Evolutionary conservation across 2,888 invertebrate genomes (phyloP), one percentile per base, ranked within the genome.

Genomic region (Sphinx pinastri): DNA sequence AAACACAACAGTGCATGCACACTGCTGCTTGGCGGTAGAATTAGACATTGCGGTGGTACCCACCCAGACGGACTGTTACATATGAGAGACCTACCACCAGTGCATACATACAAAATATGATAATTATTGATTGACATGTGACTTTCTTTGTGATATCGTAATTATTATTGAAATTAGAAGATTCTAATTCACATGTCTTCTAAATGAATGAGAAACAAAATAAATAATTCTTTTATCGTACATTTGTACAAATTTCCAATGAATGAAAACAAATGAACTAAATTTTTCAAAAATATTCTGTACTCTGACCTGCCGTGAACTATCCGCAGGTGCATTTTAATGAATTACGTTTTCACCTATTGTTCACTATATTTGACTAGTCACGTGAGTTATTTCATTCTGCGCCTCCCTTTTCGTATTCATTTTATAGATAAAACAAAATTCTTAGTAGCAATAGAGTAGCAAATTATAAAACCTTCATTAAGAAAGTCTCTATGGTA

Each of bases 301-400:
- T 60, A 58, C 67, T 66, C 25, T 67, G 58, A 70, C 55, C 58
- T 49, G 57, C 13, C 12, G 14, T 67, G 51, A 60, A 59, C 52
- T 55, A 45, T 55, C 45, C 19, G 13, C 49, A 8, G 51, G 5
- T 60, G 38, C 59, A 68, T 68, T 38, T 38, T 19, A n/a, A 59
- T 57, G 57, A 68, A 0, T 8, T 16, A 31, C 45, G 13, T 19
- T 55, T 58, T 60, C 16, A 60, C 16, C 16, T 47, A 47, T 60
- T 45, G 60, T 60, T 38, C 16, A 16, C 16, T 60, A 16, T 45
- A 38, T 4, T 31, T 14, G 59, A 6, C 16, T 45, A 11, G 12
- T 67, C 10, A 38, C 3, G 0, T 16, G 11, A 67, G 10, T 25
- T 13, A 19, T 5, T 19, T 19, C 11, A 12, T 19, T 55, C 55